Base-by-base conservation (phyloP, 2,797 vertebrate genomes). In the Chelon labrosus region DNA sequence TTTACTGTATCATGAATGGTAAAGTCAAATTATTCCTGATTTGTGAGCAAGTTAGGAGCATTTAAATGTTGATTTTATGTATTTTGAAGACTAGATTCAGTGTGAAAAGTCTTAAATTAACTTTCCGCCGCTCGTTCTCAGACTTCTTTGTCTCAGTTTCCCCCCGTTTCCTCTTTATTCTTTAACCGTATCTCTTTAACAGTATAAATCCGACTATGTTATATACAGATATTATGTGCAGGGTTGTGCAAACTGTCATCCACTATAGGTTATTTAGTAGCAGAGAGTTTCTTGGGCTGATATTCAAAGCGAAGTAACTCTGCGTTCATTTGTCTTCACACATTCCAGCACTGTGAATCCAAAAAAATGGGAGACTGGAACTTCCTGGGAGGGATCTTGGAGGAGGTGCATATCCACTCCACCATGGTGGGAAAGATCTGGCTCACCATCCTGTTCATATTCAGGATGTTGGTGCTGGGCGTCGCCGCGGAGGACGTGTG, bases 391-490 rank as follows among this genome's bases (percentile, higher is more conserved):
- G 96, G 95, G 74, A 95, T 97, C 84, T 94, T 98, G 92, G 96
- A 97, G 90, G 96, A 98, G 92, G 96, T 97, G 49, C 96, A 97
- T 59, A 96, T 97, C 84, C 96, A 97, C 89, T 97, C 96, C 83
- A 97, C 96, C 61, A 95, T 96, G 82, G 96, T 96, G 47, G 96
- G 97, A 8, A 98, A 97, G 93, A 96, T 97, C 75, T 98, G 97
- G 97, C 91, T 98, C 63, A 97, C 96, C 1, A 96, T 97, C 88
- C 94, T 98, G 62, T 97, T 98, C 88, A 92, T 98, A 77, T 97
- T 97, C 88, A 93, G 94, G 68, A 97, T 98, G 95, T 80, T 98
- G 84, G 95, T 97, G 53, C 91, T 98, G 5, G 96, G 96, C 1
- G 95, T 96, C 4, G 97, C 96, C 0, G 96, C 96, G 0, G 96